These are phyloP conservation scores for Harpagus bidentatus DNA, from an alignment of 2,113 vertebrate genomes.

Conservation along the genomic window DNA sequence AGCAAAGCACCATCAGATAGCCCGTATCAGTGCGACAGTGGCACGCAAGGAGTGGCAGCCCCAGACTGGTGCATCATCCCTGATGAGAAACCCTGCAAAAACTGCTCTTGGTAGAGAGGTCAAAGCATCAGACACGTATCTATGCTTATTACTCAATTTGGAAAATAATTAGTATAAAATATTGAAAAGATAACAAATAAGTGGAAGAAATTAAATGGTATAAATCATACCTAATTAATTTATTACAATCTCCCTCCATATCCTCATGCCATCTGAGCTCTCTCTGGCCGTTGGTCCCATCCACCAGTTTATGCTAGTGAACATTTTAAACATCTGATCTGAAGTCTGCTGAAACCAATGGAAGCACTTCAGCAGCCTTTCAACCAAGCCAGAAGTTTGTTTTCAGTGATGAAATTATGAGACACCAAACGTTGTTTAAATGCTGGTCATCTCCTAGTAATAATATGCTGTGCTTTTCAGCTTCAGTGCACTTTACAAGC, in stretches of 20 bases:
- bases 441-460: not conserved
- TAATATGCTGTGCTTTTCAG: not conserved
- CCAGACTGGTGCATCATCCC: not conserved
- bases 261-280: not conserved
- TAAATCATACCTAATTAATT: not conserved
- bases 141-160: not conserved
- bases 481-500: not conserved
- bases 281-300: not conserved
- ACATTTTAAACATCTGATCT: not conserved
- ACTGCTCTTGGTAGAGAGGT: not conserved
- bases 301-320: not conserved
- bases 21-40: rapidly evolving
- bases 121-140: not conserved
- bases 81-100: not conserved
- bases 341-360: not conserved
- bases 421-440: not conserved
- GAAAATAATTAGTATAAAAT: not conserved
- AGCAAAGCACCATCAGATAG: not conserved
- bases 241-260: not conserved
- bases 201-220: not conserved
- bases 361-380: not conserved
- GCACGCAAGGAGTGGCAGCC: not conserved
- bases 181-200: not conserved
- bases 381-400: not conserved
- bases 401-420: not conserved